Evolutionary conservation across 2,113 vertebrate genomes (phyloP).

Genomic region (Gobiocypris rarus): DNA sequence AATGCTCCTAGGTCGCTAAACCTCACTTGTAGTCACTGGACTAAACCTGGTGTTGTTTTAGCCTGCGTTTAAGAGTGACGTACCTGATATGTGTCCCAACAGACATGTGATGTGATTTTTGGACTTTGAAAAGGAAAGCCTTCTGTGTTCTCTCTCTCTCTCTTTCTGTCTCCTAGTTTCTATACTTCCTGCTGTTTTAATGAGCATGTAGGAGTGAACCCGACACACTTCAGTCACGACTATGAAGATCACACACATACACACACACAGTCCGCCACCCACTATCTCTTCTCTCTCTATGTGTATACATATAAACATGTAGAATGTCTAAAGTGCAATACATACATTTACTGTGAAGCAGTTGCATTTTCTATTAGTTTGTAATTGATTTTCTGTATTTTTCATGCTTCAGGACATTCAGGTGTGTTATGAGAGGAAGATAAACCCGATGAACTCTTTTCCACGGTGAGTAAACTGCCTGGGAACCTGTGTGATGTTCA

Average conservation of each 20-base stretch:
- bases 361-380: not conserved
- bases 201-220: conserved; percentile 80
- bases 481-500: not conserved
- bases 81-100: conserved; percentile 22
- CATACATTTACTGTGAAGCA: not conserved
- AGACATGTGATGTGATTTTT: conserved; percentile 33
- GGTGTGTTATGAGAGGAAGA: conserved; percentile 34
- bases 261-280: conserved; percentile 37
- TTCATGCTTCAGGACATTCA: conserved; percentile 44
- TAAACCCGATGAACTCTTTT: conserved; percentile 23
- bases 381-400: conserved; percentile 22
- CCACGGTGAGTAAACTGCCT: not conserved
- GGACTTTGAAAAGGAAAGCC: conserved; percentile 14
- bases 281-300: conserved; percentile 36
- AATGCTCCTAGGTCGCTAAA: not conserved
- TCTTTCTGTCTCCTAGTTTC: conserved; percentile 55
- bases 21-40: not conserved
- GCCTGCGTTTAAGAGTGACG: not conserved
- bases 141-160: conserved; percentile 29
- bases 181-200: conserved; percentile 77
- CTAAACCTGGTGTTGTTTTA: not conserved
- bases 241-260: conserved; percentile 69
- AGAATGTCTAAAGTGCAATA: not conserved
- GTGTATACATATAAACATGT: conserved; percentile 41
- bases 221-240: conserved; percentile 76